These are phyloP conservation scores for Drosophila simulans DNA, from an alignment of 1,140 invertebrate species.

Conservation along the genomic window DNA sequence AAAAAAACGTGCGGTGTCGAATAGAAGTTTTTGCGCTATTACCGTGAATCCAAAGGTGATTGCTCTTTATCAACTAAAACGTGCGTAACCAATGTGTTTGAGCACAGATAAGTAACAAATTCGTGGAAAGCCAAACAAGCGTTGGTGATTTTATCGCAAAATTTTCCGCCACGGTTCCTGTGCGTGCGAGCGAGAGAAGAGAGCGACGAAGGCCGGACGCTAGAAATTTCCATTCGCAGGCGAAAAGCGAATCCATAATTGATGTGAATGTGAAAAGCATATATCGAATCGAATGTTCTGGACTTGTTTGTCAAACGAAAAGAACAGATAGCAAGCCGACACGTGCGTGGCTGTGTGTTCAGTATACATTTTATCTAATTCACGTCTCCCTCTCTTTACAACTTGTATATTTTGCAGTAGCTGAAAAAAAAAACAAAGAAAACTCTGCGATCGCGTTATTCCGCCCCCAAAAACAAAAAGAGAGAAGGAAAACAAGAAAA, in stretches of 20 bases:
- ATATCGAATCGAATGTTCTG: constrained; percentile 40
- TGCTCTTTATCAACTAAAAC: constrained; percentile 28
- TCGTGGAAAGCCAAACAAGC: neutral
- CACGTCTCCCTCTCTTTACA: constrained; percentile 17
- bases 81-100: constrained; percentile 11
- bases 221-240: constrained; percentile 45
- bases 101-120: neutral
- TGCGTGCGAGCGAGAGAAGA: constrained; percentile 13
- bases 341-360: constrained; percentile 20
- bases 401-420: constrained; percentile 51
- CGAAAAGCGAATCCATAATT: constrained; percentile 55
- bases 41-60: constrained; percentile 22
- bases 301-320: constrained; percentile 49
- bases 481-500: constrained; percentile 1
- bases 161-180: neutral
- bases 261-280: constrained; percentile 44
- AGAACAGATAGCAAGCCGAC: constrained; percentile 12
- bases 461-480: constrained; percentile 27
- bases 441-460: constrained; percentile 24
- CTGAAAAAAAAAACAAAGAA: constrained; percentile 41
- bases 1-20: constrained; percentile 38
- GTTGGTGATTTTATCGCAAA: neutral
- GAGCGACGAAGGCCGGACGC: constrained; percentile 46
- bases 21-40: constrained; percentile 25
- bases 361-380: constrained; percentile 44